Evolutionary conservation across 2,888 invertebrate species (phyloP).

Genomic region (Pharmacophagus antenor): DNA sequence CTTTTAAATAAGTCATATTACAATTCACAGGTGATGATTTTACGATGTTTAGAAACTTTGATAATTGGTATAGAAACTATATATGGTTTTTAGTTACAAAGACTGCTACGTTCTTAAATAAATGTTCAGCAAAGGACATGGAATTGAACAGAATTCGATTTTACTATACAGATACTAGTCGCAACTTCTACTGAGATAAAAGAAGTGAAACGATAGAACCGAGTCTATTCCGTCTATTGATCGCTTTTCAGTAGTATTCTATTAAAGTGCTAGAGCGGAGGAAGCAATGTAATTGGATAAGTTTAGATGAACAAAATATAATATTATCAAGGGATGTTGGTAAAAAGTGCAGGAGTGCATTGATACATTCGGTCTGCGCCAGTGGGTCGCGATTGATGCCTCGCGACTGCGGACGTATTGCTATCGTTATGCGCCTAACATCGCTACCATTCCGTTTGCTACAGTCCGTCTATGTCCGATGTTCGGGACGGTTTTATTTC

Average conservation of each 20-base stretch:
- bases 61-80: background rate
- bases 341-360: conserved; percentile 47
- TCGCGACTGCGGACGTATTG: conserved; percentile 67
- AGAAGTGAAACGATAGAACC: background rate
- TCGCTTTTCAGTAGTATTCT: background rate
- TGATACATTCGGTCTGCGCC: conserved; percentile 72
- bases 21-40: no score
- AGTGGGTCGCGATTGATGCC: conserved; percentile 70
- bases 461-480: conserved; percentile 60
- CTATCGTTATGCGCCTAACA: conserved; percentile 76
- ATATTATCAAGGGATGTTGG: background rate
- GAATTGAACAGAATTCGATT: conserved; percentile 22
- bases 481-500: conserved; percentile 60
- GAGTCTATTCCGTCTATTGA: background rate
- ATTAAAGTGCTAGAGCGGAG: conserved; percentile 1
- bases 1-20: no score
- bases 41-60: no score
- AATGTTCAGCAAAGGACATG: conserved; percentile 18
- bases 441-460: conserved; percentile 64
- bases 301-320: background rate
- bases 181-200: conserved; percentile 2
- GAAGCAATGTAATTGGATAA: conserved; percentile 31
- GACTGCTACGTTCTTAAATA: conserved; percentile 18
- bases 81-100: conserved; percentile 1
- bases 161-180: conserved; percentile 16